Conservation (phyloP, 2,113 vertebrate species). For the Hippocampus zosterae region DNA sequence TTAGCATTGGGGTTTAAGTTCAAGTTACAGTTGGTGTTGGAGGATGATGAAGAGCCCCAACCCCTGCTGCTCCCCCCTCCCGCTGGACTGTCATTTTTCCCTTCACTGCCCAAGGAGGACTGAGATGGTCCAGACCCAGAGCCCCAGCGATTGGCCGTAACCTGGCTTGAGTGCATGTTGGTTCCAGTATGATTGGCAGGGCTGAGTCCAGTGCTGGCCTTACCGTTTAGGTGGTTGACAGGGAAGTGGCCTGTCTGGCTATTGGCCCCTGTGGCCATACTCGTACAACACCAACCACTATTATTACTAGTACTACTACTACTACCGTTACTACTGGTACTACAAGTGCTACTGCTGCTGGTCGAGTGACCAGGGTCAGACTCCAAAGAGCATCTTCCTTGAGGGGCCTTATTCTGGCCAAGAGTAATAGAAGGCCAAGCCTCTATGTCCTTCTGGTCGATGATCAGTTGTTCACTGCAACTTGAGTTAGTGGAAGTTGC, state of each 20-base stretch:
- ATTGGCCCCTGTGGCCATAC: constrained; percentile 90
- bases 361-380: constrained; percentile 84
- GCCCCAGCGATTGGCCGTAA: constrained; percentile 79
- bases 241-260: constrained; percentile 87
- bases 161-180: constrained; percentile 70
- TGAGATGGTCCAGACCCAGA: constrained; percentile 76
- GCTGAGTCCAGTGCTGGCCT: constrained; percentile 75
- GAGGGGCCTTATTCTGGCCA: constrained; percentile 75
- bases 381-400: constrained; percentile 90
- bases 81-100: constrained; percentile 83
- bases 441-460: constrained; percentile 88
- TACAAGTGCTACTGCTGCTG: constrained; percentile 66
- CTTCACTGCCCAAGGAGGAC: constrained; percentile 79
- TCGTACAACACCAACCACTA: constrained; percentile 64
- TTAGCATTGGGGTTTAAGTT: constrained; percentile 98
- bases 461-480: constrained; percentile 91
- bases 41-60: constrained; percentile 80
- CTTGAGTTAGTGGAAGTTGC: constrained; percentile 67
- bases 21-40: constrained; percentile 85
- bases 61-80: constrained; percentile 80
- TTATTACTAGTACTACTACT: constrained; percentile 69
- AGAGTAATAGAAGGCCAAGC: constrained; percentile 90
- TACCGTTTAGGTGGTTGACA: constrained; percentile 80
- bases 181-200: constrained; percentile 76
- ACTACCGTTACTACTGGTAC: constrained; percentile 70